Percentiles rank a stretch among this genome's conserved stretches.
Conservation (phyloP, 53 echinoderm and acorn worm genomes). For the Hippasteria phrygiana region DNA sequence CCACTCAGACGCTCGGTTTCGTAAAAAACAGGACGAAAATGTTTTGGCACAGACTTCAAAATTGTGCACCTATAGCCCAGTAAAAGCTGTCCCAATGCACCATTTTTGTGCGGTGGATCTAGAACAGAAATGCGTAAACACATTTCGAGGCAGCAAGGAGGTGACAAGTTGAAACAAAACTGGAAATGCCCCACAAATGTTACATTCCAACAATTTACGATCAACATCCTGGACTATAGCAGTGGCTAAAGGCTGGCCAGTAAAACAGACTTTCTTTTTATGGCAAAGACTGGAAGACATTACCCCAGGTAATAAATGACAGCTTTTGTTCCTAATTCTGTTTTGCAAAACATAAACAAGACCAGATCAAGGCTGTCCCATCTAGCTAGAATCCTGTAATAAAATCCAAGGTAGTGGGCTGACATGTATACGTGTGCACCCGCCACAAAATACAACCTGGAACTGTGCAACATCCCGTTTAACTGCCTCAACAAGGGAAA, state of each 20-base stretch:
- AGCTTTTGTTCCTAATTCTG: conserved; percentile 47
- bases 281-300: conserved; percentile 23
- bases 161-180: background rate
- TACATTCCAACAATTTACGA: conserved; percentile 22
- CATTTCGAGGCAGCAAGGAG: background rate
- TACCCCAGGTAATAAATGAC: conserved; percentile 49
- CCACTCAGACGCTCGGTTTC: too few species aligned
- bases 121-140: conserved; percentile 5
- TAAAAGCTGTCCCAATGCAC: background rate
- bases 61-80: background rate
- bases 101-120: background rate
- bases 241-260: background rate
- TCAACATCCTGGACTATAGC: conserved; percentile 22
- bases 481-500: conserved; percentile 16
- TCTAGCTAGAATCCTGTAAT: background rate
- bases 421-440: background rate
- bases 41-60: background rate
- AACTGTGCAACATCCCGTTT: conserved; percentile 14
- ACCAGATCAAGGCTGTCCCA: background rate
- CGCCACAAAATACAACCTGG: background rate
- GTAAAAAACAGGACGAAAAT: background rate
- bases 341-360: conserved; percentile 29
- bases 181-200: conserved; percentile 11
- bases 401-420: background rate
- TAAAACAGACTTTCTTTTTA: conserved; percentile 14